Evolutionary conservation across 2,888 invertebrate genomes (phyloP), one percentile per base, ranked within the genome.

Genomic region (Melieria crassipennis): DNA sequence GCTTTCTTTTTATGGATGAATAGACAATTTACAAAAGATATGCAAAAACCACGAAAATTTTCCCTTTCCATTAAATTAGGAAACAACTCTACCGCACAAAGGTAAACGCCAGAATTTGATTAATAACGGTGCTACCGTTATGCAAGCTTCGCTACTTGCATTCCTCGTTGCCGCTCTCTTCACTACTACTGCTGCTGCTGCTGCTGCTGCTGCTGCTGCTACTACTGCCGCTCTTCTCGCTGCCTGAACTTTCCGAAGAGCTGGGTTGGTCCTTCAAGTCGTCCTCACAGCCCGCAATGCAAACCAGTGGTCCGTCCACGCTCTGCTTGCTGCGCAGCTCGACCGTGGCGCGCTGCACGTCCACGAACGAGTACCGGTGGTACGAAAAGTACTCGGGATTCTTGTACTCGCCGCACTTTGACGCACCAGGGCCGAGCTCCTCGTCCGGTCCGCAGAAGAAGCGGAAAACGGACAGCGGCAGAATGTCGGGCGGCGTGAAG

Each of bases 331-430:
- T 46, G 45, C 11, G 10, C n/a, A 61, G 7, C 4, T 79, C 73
- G 52, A 81, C 60, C 0, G 81, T 50, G 46, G 78, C 77, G 56
- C 13, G 66, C 13, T 81, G 79, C 2, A 84, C 64, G 4, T 80
- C 79, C 4, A 70, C 71, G 60, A 82, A 83, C 1, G 81, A 81
- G 67, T 76, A 85, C 5, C 85, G 83, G 78, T 85, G 85, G 61
- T 85, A 84, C 4, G 79, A 77, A 71, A 78, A 85, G 65, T 85
- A 85, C 11, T 81, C 79, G 0, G 80, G 74, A 76, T 84, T 85
- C 71, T 85, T 85, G 69, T 85, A 85, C 0, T 62, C 43, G 10
- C 74, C 68, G 1, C 55, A 55, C 48, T 78, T 81, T 7, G 79
- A 75, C 0, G 85, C 85, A 4, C 78, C 77, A 1, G 85, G 85